A percentile compares a stretch with the other conserved stretches of the same genome.
Evolutionary conservation across 2,113 vertebrate species (phyloP).

Genomic region (Stigmatopora nigra): DNA sequence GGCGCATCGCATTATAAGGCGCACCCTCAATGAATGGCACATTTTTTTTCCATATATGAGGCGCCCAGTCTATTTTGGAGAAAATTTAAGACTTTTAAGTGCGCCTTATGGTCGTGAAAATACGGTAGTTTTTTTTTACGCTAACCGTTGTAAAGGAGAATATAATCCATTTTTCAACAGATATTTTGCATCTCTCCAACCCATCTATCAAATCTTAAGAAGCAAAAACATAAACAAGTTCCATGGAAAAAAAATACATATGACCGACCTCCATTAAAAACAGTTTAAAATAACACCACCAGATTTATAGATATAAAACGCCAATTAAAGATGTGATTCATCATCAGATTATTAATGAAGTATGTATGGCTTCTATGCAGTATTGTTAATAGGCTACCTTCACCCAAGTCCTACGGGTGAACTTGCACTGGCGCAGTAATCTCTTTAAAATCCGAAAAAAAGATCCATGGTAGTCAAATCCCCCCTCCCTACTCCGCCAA

Average conservation of each 20-base stretch:
- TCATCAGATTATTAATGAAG: constrained; percentile 82
- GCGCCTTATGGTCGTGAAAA: too few species aligned
- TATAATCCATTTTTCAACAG: constrained; percentile 3
- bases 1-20: too few species aligned
- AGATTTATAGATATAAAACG: constrained; percentile 74
- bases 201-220: constrained; percentile 30
- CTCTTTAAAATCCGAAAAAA: constrained; percentile 70
- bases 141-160: constrained; percentile 16
- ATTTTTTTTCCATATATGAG: too few species aligned
- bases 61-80: too few species aligned
- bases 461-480: constrained; percentile 52
- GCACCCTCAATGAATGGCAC: too few species aligned
- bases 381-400: constrained; percentile 74
- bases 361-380: constrained; percentile 67
- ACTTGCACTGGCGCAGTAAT: constrained; percentile 73
- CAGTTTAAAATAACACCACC: constrained; percentile 39
- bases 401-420: constrained; percentile 65
- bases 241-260: constrained; percentile 52
- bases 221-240: constrained; percentile 34
- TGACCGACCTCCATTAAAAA: constrained; percentile 36
- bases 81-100: too few species aligned
- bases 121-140: constrained; percentile 15
- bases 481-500: constrained; percentile 21
- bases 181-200: constrained; percentile 12
- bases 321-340: constrained; percentile 79